phyloP scores from a whole-genome alignment of 2,888 invertebrate genomes.

The Trilocha varians region DNA sequence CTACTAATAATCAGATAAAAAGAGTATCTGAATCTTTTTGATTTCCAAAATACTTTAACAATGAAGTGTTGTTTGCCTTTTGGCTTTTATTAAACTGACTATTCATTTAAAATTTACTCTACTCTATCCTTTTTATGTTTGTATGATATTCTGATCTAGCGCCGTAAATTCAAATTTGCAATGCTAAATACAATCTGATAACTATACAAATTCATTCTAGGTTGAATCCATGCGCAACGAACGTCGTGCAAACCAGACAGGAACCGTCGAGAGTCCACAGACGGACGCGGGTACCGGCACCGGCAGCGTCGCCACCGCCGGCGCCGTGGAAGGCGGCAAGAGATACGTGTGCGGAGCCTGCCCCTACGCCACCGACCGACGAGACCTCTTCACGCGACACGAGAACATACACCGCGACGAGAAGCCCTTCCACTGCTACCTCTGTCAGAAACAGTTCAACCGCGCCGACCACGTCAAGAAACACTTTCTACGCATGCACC shows the following conservation, averaged over 20 bases:
- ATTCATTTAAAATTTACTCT: too few species aligned
- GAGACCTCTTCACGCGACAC: conserved; percentile 92
- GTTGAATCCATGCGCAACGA: conserved; percentile 45
- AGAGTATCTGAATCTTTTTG: too few species aligned
- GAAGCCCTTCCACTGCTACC: conserved; percentile 94
- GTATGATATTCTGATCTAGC: too few species aligned
- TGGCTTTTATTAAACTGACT: too few species aligned
- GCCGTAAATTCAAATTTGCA: too few species aligned
- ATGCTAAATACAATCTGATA: background rate
- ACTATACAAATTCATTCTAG: conserved; percentile 37
- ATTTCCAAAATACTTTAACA: too few species aligned
- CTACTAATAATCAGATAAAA: too few species aligned
- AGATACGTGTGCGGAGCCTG: conserved; percentile 90
- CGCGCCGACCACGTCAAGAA: conserved; percentile 96
- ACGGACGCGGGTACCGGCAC: conserved; percentile 18
- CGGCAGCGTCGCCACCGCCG: conserved; percentile 13
- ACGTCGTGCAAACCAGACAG: conserved; percentile 23
- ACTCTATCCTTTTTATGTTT: too few species aligned
- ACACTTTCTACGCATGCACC: conserved; percentile 93
- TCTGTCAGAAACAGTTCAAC: conserved; percentile 94
- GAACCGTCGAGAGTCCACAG: conserved; percentile 16
- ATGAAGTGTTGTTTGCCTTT: too few species aligned
- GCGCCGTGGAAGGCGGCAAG: conserved; percentile 56
- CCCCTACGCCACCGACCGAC: conserved; percentile 91
- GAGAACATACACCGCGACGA: conserved; percentile 95